Conservation (phyloP, 2,797 vertebrate species). For the Novumbra hubbsi region DNA sequence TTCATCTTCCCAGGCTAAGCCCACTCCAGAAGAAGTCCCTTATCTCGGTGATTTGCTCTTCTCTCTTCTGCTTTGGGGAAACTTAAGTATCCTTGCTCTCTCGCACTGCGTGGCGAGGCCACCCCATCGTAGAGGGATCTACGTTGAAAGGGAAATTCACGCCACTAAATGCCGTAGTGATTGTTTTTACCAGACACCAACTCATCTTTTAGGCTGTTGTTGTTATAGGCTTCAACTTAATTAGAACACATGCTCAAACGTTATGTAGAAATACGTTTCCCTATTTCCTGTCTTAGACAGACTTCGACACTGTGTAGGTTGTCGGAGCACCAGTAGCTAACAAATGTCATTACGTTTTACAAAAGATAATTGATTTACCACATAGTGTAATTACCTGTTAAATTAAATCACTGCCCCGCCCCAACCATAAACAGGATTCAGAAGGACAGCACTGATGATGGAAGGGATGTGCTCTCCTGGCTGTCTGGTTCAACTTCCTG, state of each 20-base stretch:
- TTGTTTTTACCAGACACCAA: background rate
- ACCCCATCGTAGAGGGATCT: background rate
- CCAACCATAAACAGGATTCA: background rate
- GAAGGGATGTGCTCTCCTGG: background rate
- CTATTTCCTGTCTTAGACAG: background rate
- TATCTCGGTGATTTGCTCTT: background rate
- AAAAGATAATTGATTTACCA: background rate
- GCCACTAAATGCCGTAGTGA: background rate
- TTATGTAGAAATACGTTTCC: background rate
- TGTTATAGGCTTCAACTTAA: background rate
- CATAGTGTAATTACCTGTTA: slow-evolving; percentile 4
- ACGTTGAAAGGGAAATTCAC: background rate
- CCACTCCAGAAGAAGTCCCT: background rate
- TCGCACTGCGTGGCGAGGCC: background rate
- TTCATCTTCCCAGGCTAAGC: slow-evolving; percentile 3
- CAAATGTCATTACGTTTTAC: slow-evolving; percentile 1
- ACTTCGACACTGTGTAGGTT: background rate
- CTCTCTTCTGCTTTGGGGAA: background rate
- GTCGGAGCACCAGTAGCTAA: background rate
- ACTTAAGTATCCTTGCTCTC: background rate
- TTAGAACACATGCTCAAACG: background rate
- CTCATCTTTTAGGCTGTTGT: background rate
- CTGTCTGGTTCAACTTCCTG: background rate
- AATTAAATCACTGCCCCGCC: slow-evolving; percentile 2
- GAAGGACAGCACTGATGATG: background rate